Evolutionary conservation across 2,888 invertebrate genomes (phyloP), one percentile per base, ranked within the genome.

Genomic region (Aleiodes testaceus): DNA sequence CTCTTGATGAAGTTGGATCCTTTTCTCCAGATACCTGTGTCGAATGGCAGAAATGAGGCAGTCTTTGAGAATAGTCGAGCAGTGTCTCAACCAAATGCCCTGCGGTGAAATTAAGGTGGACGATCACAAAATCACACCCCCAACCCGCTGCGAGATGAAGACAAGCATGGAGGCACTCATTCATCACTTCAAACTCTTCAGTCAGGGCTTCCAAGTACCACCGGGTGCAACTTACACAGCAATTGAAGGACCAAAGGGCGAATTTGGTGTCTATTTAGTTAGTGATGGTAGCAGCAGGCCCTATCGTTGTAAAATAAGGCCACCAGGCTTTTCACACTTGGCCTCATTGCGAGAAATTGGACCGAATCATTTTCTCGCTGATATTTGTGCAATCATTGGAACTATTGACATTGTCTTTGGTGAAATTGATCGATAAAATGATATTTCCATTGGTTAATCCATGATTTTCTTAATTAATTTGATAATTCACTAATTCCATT

Each of bases 31-130:
- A 74, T 99, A 99, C 87, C 88, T 99, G 74, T 93, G 94, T 79
- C 93, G 96, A n/a, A 83, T 96, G 3, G 95, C 95, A 80, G 97
- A 97, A 88, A 97, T 99, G 99, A 92, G 99, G 36, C 97, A 99
- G 86, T 97, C 97, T 0, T 88, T 99, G 64, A 91, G 94, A 73
- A 98, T 99, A 79, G 96, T 99, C 68, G 93, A 95, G 69, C 99
- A 99, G 87, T 99, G 99, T 83, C 88, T 99, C 72, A 99, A 99
- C 89, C 91, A 98, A 88, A 99, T 99, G 98, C 99, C 99, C 0
- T 82, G 93, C 0, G 99, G 98, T 0, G 98, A 98, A 88, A 89
- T 99, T 42, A 95, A 95, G 88, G 93, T 95, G 0, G 99, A 99
- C 83, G 99, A 99, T 87, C 93, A 95, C 49, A 99, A 99, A 88